Evolutionary conservation across 2,888 invertebrate genomes (phyloP), one percentile per base, ranked within the genome.

Genomic region (Callyntrura guangdongensis): DNA sequence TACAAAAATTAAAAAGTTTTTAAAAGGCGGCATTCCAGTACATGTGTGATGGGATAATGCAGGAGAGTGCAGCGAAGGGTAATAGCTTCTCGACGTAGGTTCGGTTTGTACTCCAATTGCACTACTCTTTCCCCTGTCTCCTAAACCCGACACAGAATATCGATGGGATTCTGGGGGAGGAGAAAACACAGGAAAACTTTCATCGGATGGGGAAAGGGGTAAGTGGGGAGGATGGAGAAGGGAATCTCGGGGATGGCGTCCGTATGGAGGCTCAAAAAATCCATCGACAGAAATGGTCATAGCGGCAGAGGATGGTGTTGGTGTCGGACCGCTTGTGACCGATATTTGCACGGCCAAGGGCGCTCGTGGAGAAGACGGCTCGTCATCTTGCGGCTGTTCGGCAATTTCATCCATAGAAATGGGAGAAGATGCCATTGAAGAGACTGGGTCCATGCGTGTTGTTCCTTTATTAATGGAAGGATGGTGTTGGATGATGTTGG

Each of bases 41-140:
- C 98, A 98, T 96, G 98, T 98, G 95, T 98, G 98, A 96, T 98
- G 98, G 94, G 98, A 98, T 94, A 97, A 96, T 92, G 97, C 97
- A 93, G 97, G 97, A 94, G 97, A 96, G 93, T 94, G 94, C 59
- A 97, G 97, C 94, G 97, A 96, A 94, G 97, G 95, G 90, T 98
- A 98, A 94, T 97, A 97, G 92, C 97, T 96, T 81, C 97, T 97
- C 72, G 96, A 77, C 4, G 91, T 92, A 59, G 94, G 93, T 86
- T 94, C 96, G 0, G 96, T 95, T 6, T 96, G 96, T 3, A 96
- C 96, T 74, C 95, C 95, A 90, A 94, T 93, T 61, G 93, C 94
- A 93, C 69, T 95, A 93, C 72, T 95, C 95, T 69, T 95, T 95
- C 67, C 94, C 93, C 49, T 94, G 92, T 92, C 94, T 90, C 77